Base-by-base conservation (phyloP, 2,113 vertebrate genomes). In the Psettodes erumei region DNA sequence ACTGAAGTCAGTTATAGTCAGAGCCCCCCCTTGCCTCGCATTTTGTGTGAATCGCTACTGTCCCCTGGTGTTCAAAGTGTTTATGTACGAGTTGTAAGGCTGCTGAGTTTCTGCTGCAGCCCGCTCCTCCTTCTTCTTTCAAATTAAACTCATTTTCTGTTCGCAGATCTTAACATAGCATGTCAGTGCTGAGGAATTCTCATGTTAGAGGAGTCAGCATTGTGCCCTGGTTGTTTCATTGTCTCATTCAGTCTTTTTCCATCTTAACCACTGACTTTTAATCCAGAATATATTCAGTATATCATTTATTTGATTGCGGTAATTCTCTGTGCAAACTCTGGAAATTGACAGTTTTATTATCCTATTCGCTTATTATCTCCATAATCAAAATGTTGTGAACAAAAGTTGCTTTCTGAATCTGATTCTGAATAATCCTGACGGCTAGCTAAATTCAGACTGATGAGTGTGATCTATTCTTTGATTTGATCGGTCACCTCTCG, bases 21-120 rank as follows among this genome's bases (percentile, higher is more conserved):
- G 21, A 40, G n/a, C 16, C 50, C 13, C 13, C 70, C 50, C 59
- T 69, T n/a, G 75, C 81, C 62, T 88, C 53, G 62, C 32, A 66
- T 27, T 55, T 62, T 33, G 60, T 70, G 66, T 84, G 77, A 56
- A 70, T 82, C 84, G 75, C 65, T 88, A 75, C 86, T 91, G 86
- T 89, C 92, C 88, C 60, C 94, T 93, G 71, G 73, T 92, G 93
- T 64, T 85, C 48, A 76, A 54, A 77, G 47, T 67, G 69, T 59
- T 53, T 38, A 85, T 77, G 51, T 87, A 72, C 86, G 85, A 66
- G 37, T 19, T 64, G 38, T 16, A 53, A 70, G 45, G 68, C 62
- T 23, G 9, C 53, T 33, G 62, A 74, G 51, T 67, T 40, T 70
- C 42, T 75, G 27, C 47, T 13, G 33, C 50, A 45, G 47, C 64